Base-by-base conservation (phyloP, 1,140 invertebrate species). In the Saccostrea glomerata region DNA sequence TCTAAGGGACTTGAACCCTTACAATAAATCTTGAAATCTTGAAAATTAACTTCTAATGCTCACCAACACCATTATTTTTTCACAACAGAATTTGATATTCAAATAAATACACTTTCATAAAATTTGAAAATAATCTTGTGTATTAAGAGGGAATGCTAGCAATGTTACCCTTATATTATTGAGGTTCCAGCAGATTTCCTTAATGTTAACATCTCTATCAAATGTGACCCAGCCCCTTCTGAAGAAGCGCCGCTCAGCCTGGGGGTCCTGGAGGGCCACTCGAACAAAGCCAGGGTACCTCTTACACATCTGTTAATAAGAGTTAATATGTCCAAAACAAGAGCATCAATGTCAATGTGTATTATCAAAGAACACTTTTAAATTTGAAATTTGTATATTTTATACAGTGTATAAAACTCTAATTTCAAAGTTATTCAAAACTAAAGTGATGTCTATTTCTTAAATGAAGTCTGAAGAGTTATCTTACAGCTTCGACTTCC, bases 131-230 rank as follows among this genome's bases (percentile, higher is more conserved):
- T 47, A 47, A 47, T 7, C 47, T 47, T 47, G 47, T 47, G 47
- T 47, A 47, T 47, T 36, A 36, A 36, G 30, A 36, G 0, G 30
- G 47, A 47, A 47, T 47, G 0, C 47, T 11, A 17, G 17, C 7
- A 82, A 55, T 82, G 94, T 95, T 95, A 98, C 97, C 92, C 98
- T 95, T 89, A 99, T 98, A 92, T 98, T 99, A 93, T 99, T 99
- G 13, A 99, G 96, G 94, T 98, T 98, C 98, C 98, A 99, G 94
- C 99, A 99, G 88, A 99, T 99, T 95, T 99, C 98, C 94, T 99
- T 99, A 89, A 99, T 99, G 94, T 99, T 99, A 11, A 99, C 98
- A 93, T 98, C 97, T 63, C 98, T 96, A 91, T 98, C 97, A 95
- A 99, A 99, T 0, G 99, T 99, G 6, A 99, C 98, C 99, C 99